Evolutionary conservation across 2,797 vertebrate genomes (phyloP).

Genomic region (Sebastes jordani): DNA sequence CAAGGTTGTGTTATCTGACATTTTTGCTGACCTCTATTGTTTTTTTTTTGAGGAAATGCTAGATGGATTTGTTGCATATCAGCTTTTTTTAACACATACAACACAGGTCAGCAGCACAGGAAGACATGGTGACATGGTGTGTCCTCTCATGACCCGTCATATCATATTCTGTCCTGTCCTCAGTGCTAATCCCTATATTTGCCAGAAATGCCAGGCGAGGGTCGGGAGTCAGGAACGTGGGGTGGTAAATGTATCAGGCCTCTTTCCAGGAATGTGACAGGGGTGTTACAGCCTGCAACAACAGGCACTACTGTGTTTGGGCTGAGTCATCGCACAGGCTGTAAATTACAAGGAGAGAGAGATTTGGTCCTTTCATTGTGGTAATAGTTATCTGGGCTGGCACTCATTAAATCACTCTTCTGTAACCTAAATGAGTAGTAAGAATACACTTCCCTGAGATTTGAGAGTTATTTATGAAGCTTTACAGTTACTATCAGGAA

Average conservation of each 20-base stretch:
- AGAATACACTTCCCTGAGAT: neutral
- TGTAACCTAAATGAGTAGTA: neutral
- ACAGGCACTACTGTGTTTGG: conserved; percentile 47
- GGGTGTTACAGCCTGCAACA: conserved; percentile 43
- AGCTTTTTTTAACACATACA: neutral
- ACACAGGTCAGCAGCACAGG: neutral
- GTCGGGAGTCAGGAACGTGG: neutral
- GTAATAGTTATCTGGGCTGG: neutral
- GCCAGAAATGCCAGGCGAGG: conserved; percentile 2
- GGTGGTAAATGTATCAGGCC: conserved; percentile 11
- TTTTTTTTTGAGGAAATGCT: neutral
- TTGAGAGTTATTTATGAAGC: neutral
- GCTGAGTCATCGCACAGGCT: neutral
- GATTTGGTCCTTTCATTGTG: conserved; percentile 2
- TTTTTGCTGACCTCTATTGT: neutral
- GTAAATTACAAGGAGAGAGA: conserved; percentile 31
- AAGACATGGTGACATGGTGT: neutral
- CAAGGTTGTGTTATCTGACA: neutral
- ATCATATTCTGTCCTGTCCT: neutral
- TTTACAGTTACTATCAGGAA: neutral
- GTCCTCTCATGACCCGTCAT: neutral
- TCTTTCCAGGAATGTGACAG: conserved; percentile 58
- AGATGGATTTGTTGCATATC: neutral
- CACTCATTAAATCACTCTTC: neutral
- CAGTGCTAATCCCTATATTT: neutral